A percentile compares a stretch with the other conserved stretches of the same genome.
Conservation (phyloP, 2,113 vertebrate species). For the Prochilodus magdalenae region DNA sequence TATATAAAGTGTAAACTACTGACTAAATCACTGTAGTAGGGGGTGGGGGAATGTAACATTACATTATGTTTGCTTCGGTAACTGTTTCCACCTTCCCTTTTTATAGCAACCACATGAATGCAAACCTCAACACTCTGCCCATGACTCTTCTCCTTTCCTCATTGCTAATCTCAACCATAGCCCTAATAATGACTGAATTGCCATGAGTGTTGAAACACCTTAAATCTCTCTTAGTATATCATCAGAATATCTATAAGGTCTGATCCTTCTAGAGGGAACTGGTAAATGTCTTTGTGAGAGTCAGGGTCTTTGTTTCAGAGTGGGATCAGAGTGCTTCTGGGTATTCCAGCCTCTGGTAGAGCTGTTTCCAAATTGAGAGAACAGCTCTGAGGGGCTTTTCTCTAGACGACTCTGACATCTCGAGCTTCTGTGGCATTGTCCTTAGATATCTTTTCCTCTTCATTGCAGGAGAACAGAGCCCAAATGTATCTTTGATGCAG, state of each 20-base stretch:
- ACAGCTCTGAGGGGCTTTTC: neutral
- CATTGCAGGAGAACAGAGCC: constrained; percentile 89
- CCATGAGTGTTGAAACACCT: neutral
- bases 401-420: neutral
- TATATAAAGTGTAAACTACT: no score
- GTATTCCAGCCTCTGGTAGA: neutral
- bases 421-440: neutral
- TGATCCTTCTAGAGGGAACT: neutral
- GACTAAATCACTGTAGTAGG: no score
- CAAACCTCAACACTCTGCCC: constrained; percentile 18
- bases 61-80: no score
- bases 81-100: no score
- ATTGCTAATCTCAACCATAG: constrained; percentile 31
- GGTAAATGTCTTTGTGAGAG: constrained; percentile 18
- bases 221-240: constrained; percentile 20
- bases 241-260: constrained; percentile 6
- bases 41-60: no score
- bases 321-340: constrained; percentile 5
- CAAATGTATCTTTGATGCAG: constrained; percentile 97
- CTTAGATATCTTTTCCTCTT: constrained; percentile 1
- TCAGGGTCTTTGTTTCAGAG: neutral
- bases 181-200: constrained; percentile 17
- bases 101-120: no score
- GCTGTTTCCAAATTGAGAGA: neutral
- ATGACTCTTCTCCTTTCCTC: constrained; percentile 1